These are phyloP conservation scores for Luperina nickerlii DNA, from an alignment of 2,888 invertebrate species.

Conservation along the genomic window DNA sequence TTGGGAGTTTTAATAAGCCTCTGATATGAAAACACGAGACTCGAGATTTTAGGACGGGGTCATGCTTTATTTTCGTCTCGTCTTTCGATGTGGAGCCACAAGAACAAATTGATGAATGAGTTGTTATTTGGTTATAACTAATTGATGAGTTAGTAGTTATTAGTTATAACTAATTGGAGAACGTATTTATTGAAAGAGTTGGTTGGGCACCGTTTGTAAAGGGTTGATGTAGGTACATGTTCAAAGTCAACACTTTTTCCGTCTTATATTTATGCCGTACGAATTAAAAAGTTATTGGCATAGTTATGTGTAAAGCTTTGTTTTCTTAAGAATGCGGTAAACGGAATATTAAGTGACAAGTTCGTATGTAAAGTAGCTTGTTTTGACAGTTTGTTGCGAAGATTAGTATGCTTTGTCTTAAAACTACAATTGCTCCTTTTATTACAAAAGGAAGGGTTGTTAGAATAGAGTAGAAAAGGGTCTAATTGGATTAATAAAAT, in stretches of 20 bases:
- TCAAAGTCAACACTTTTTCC: neutral
- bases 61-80: constrained; percentile 23
- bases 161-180: neutral
- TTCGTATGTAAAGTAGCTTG: neutral
- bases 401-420: neutral
- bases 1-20: constrained; percentile 80
- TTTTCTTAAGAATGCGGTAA: neutral
- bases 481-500: neutral
- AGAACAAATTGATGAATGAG: neutral
- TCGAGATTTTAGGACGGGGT: constrained; percentile 44
- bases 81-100: constrained; percentile 32
- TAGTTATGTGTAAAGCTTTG: neutral
- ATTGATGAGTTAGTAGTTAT: neutral
- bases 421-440: neutral
- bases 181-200: neutral
- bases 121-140: neutral
- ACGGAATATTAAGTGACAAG: neutral
- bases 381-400: no score
- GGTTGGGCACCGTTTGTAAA: neutral
- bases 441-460: neutral
- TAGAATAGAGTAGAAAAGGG: neutral
- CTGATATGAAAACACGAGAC: constrained; percentile 79
- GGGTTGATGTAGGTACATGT: neutral
- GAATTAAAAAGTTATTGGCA: neutral
- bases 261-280: neutral